Conservation (phyloP, 92 coral and sea anemone genomes). For the Muricea muricata region DNA sequence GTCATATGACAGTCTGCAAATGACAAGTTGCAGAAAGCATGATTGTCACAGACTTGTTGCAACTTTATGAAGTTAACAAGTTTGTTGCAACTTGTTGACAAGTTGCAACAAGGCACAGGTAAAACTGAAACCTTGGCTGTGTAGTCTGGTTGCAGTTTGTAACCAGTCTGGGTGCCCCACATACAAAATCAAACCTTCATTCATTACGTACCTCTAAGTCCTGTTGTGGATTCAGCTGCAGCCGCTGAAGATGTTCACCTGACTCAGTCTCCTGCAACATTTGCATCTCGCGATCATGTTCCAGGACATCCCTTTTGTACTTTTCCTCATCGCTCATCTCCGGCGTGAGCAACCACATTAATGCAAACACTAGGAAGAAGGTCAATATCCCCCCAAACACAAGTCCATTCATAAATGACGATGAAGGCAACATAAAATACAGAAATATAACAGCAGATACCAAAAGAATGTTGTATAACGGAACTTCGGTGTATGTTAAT, state of each 20-base stretch:
- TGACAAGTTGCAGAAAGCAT: too few relatives aligned
- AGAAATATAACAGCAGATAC: conserved; percentile 62
- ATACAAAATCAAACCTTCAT: too few relatives aligned
- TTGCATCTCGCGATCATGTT: conserved; percentile 60
- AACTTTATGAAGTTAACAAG: too few relatives aligned
- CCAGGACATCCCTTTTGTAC: conserved; percentile 77
- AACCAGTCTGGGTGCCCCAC: too few relatives aligned
- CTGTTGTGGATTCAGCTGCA: conserved; percentile 67
- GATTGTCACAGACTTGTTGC: too few relatives aligned
- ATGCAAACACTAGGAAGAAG: conserved; percentile 80
- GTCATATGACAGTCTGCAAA: too few relatives aligned
- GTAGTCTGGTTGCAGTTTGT: too few relatives aligned
- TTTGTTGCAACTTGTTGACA: too few relatives aligned
- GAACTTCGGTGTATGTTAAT: conserved; percentile 9
- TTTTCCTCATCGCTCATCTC: conserved; percentile 87
- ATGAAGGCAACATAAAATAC: conserved; percentile 70
- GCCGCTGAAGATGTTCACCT: conserved; percentile 69
- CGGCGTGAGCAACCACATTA: conserved; percentile 89
- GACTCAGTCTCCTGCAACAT: conserved; percentile 52
- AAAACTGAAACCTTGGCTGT: too few relatives aligned
- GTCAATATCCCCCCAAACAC: conserved; percentile 73
- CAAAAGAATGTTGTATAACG: conserved; percentile 68
- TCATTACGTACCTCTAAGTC: conserved; percentile 87
- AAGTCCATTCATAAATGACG: conserved; percentile 83
- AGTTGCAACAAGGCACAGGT: too few relatives aligned